Evolutionary conservation across 1,140 invertebrate genomes (phyloP).

Genomic region (Bombus turneri): DNA sequence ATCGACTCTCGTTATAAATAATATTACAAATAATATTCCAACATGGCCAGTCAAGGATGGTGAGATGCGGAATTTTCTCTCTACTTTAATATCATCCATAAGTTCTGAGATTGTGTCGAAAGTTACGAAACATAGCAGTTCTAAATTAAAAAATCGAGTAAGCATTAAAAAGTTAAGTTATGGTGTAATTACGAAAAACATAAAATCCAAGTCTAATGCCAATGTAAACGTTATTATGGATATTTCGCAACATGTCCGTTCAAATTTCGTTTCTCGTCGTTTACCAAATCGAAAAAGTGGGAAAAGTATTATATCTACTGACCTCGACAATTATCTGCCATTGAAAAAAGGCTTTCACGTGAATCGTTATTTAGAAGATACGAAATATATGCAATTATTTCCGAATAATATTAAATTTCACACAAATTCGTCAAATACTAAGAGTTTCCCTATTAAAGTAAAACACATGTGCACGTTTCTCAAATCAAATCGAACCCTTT

Average conservation of each 20-base stretch:
- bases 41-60: neutral
- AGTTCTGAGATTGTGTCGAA: neutral
- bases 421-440: neutral
- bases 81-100: slow-evolving; percentile 1
- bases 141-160: neutral
- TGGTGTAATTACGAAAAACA: neutral
- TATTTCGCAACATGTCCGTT: slow-evolving; percentile 24
- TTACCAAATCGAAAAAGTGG: neutral
- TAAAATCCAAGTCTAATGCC: neutral
- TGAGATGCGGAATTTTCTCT: neutral
- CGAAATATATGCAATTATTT: neutral
- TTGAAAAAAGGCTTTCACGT: slow-evolving; percentile 12
- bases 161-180: slow-evolving; percentile 18
- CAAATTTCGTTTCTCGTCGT: neutral
- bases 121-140: neutral
- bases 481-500: slow-evolving; percentile 64
- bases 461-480: slow-evolving; percentile 55
- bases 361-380: neutral
- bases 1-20: neutral
- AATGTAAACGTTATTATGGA: neutral
- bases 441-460: neutral
- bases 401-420: neutral
- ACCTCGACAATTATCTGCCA: slow-evolving; percentile 18
- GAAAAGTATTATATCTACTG: neutral
- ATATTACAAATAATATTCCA: neutral